Evolutionary conservation across 2,797 vertebrate genomes (phyloP).

Genomic region (Meda fulgida): DNA sequence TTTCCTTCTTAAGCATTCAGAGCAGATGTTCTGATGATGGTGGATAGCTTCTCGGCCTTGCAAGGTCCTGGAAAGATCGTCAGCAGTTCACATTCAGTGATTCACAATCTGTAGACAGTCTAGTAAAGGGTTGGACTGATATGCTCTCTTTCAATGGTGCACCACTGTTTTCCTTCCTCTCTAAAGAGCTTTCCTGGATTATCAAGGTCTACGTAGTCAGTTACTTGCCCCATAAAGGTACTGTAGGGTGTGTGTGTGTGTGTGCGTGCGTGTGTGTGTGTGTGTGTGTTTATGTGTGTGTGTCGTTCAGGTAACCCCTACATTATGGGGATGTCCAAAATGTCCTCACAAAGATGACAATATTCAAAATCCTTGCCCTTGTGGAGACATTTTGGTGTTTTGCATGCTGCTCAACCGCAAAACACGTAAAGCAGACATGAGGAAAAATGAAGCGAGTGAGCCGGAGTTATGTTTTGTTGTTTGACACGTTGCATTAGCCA

Average conservation of each 20-base stretch:
- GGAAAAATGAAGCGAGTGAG: too few relatives aligned
- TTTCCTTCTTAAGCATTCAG: conserved; percentile 12
- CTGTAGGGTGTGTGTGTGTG: too few relatives aligned
- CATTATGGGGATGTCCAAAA: too few relatives aligned
- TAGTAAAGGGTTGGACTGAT: not conserved
- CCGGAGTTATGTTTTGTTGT: too few relatives aligned
- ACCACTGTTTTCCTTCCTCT: not conserved
- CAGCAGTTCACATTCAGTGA: not conserved
- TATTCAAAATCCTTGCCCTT: not conserved
- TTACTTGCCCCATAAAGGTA: too few relatives aligned
- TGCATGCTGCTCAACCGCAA: too few relatives aligned
- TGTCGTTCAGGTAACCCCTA: not conserved
- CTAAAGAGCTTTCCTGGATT: not conserved
- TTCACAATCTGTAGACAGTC: conserved; percentile 6
- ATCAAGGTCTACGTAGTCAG: not conserved
- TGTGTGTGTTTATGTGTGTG: too few relatives aligned
- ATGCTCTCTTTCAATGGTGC: not conserved
- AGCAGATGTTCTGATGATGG: conserved; percentile 8
- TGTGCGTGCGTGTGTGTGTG: too few relatives aligned
- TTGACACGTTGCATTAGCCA: too few relatives aligned
- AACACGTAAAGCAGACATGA: too few relatives aligned
- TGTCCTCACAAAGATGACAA: too few relatives aligned
- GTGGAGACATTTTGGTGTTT: too few relatives aligned
- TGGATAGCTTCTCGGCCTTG: conserved; percentile 9
- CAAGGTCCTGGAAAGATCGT: conserved; percentile 5